Evolutionary conservation across 2,113 vertebrate genomes (phyloP).

Genomic region (human): GRCh38 chr4:168498501-168499000

Average conservation of each 20-base stretch:
- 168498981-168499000: neutral
- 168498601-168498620: conserved; percentile 45
- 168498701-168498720: conserved; percentile 41
- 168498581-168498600: conserved; percentile 42
- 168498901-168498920: neutral
- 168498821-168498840: neutral
- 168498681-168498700: conserved; percentile 60
- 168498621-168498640: conserved; percentile 60
- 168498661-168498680: conserved; percentile 65
- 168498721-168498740: neutral
- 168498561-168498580: neutral
- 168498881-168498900: neutral
- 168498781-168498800: neutral
- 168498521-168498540: neutral
- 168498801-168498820: neutral
- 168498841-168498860: neutral
- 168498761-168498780: neutral
- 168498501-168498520: conserved; percentile 52
- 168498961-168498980: neutral
- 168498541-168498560: conserved; percentile 18
- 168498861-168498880: neutral
- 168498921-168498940: neutral
- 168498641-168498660: conserved; percentile 45
- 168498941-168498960: neutral
- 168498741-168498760: neutral